Base-by-base conservation (phyloP, 2,113 vertebrate species). In the Sinocyclocheilus anshuiensis region DNA sequence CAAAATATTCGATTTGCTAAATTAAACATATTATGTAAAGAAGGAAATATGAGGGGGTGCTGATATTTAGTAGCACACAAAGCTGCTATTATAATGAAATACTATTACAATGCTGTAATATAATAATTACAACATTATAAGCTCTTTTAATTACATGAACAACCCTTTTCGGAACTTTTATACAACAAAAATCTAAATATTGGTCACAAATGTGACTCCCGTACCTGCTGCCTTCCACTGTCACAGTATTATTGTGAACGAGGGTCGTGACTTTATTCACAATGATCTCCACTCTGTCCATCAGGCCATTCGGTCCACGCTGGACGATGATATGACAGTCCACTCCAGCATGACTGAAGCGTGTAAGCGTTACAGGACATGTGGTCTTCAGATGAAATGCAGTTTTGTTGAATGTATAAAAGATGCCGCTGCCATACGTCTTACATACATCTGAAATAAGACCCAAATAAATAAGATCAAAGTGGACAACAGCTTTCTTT, bases 381-480 rank as follows among this genome's bases (percentile, higher is more conserved):
- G 90, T 83, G 29, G 94, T 92, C 6, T 84, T 88, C 57, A 95
- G 36, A 1, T 93, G 87, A 87, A 85, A 94, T 61, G n/a, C 12
- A 0, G 63, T 50, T 6, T 84, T 75, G 0, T 84, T 90, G 85
- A 94, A 95, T 2, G 92, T 86, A 85, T 90, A 80, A 61, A 93
- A 5, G 1, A 93, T 86, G 0, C 94, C 94, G 10, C 94, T 95
- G 88, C 94, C 92, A 0, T 90, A 94, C 0, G 92, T 95, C 85
- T 69, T 94, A 86, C 94, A 95, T 13, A 87, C 91, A 85, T 91
- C 94, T 94, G 87, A 57, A 67, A 29, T 24, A 48, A 87, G 0
- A 33, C 8, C 0, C n/a, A 12, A 6, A 1, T 10, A 24, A 45
- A 50, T 48, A 77, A 26, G n/a, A 29, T 22, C 18, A 57, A 57